Base-by-base conservation (phyloP, 2,113 vertebrate species). In the Sander vitreus region DNA sequence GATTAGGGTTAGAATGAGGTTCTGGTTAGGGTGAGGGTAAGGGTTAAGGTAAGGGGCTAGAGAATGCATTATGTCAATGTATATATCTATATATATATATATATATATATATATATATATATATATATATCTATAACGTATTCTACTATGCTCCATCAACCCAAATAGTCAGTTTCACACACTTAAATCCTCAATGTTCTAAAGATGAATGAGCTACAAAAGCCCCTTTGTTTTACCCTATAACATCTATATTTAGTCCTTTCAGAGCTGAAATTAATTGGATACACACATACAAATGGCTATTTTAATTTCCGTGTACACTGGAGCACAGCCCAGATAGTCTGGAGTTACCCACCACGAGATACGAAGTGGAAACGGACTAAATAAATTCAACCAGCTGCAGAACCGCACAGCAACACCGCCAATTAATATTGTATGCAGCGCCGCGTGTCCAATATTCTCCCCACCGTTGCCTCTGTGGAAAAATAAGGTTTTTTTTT, bases 351-450 rank as follows among this genome's bases (percentile, higher is more conserved):
- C 76, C 66, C 30, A n/a, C 25, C 73, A 60, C 3, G 68, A 39
- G 77, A 27, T 48, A 67, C 4, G 54, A 66, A 3, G 36, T 19
- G 9, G 25, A 80, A 33, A 57, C 21, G 5, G 64, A 23, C 13
- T 47, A 27, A 76, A 76, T 55, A 70, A 80, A 87, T 14, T 63
- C 76, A 55, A 30, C 39, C 83, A 12, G 76, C 71, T 2, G 23
- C 54, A 18, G 43, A 50, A 36, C 11, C 10, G 7, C 39, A 12
- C 74, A 27, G 57, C 63, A 21, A 18, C 45, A 1, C 13, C 2
- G 21, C 25, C 15, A 64, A 73, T 86, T 72, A 78, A 73, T 74
- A 73, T 63, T 63, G 16, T 15, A 67, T 0, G 25, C 51, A 39
- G 65, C 15, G 25, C 65, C 0, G 74, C 30, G 5, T 78, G 71